Evolutionary conservation across 53 echinoderm and acorn worm genomes (phyloP).

Genomic region (Paracentrotus lividus): DNA sequence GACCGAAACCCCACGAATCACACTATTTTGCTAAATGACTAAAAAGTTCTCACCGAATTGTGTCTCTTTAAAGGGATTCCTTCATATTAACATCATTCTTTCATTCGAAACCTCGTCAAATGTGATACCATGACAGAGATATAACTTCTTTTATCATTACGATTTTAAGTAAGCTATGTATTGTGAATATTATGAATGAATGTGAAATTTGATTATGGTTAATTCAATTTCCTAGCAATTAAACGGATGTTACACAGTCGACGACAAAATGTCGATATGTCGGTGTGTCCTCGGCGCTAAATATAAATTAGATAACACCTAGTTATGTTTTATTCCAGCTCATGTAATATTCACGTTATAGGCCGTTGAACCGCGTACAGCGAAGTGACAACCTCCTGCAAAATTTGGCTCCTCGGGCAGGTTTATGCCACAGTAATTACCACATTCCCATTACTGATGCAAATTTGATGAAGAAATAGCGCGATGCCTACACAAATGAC

Average conservation of each 20-base stretch:
- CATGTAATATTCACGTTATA: not conserved
- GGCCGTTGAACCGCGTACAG: conserved; percentile 7
- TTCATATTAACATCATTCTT: no score
- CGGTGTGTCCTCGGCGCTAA: not conserved
- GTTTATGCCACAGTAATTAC: conserved; percentile 41
- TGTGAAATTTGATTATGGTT: not conserved
- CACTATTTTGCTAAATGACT: no score
- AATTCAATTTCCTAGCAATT: not conserved
- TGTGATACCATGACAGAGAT: no score
- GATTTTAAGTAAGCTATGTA: no score
- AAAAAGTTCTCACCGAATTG: not conserved
- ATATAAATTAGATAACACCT: not conserved
- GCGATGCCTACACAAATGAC: conserved; percentile 44
- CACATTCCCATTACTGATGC: conserved; percentile 46
- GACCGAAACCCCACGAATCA: no score
- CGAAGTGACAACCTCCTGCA: not conserved
- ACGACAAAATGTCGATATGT: no score
- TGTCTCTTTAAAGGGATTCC: no score
- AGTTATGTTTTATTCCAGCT: not conserved
- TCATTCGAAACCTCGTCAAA: no score
- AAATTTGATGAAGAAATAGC: conserved; percentile 55
- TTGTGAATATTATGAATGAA: no score
- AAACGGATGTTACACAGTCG: not conserved
- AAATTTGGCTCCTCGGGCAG: not conserved
- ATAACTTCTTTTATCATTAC: no score